phyloP scores from a whole-genome alignment of 2,113 vertebrate species.

The Mormyrus lacerda region DNA sequence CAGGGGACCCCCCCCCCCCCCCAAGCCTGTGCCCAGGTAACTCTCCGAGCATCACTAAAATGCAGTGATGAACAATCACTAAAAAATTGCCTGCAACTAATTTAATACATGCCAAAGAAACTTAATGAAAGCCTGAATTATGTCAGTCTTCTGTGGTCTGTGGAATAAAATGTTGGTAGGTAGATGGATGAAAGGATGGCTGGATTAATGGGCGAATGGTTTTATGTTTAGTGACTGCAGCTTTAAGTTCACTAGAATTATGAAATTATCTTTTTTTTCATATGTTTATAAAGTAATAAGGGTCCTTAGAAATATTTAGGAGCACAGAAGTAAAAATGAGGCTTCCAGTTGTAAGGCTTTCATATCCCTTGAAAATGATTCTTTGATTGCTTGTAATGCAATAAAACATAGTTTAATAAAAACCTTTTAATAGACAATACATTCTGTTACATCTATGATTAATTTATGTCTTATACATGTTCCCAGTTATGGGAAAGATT shows the following conservation, averaged over 20 bases:
- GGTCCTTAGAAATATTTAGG: neutral
- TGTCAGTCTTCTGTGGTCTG: neutral
- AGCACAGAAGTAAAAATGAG: neutral
- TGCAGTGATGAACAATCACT: too few species aligned
- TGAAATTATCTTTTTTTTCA: neutral
- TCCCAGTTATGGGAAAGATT: conserved; percentile 26
- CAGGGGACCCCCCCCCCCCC: too few species aligned
- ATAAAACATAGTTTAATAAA: neutral
- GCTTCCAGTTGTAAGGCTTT: neutral
- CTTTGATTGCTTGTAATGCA: neutral
- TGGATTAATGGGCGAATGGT: neutral
- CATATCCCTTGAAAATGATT: neutral
- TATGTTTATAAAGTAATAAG: neutral
- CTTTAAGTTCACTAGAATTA: neutral
- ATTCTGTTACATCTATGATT: neutral
- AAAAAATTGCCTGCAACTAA: neutral
- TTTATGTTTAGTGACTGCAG: neutral
- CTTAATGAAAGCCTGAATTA: neutral
- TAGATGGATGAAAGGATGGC: neutral
- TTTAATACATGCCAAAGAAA: neutral
- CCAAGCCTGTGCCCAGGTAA: too few species aligned
- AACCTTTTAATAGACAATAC: neutral
- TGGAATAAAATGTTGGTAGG: neutral
- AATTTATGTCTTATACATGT: conserved; percentile 13
- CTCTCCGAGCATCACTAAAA: too few species aligned